These are phyloP conservation scores for Epinotia nisella DNA, from an alignment of 2,888 invertebrate genomes.

Conservation along the genomic window DNA sequence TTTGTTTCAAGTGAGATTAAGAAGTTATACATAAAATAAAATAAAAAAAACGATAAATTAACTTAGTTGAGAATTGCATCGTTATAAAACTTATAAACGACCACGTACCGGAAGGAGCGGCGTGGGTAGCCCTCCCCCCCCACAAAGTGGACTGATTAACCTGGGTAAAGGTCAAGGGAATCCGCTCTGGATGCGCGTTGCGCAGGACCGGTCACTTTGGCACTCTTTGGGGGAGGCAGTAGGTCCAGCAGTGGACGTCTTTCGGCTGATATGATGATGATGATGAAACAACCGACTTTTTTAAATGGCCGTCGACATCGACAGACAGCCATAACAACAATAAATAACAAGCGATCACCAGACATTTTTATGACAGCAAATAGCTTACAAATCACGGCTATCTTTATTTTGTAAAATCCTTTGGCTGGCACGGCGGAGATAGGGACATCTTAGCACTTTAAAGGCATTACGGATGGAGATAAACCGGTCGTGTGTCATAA, in stretches of 20 bases:
- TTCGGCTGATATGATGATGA: too few relatives aligned
- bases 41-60: too few relatives aligned
- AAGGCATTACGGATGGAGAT: slow-evolving; percentile 80
- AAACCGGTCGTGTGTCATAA: slow-evolving; percentile 67
- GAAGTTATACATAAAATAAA: neutral
- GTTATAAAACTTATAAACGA: too few relatives aligned
- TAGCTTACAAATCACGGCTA: slow-evolving; percentile 74
- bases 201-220: too few relatives aligned
- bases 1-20: neutral
- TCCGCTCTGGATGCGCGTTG: too few relatives aligned
- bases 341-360: slow-evolving; percentile 67
- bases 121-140: too few relatives aligned
- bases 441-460: slow-evolving; percentile 71
- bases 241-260: too few relatives aligned
- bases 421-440: slow-evolving; percentile 54
- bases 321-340: slow-evolving; percentile 58
- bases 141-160: too few relatives aligned
- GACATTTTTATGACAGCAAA: slow-evolving; percentile 73
- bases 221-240: too few relatives aligned
- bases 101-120: too few relatives aligned
- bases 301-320: slow-evolving; percentile 20
- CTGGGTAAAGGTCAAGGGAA: too few relatives aligned
- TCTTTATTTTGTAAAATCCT: slow-evolving; percentile 66
- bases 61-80: neutral
- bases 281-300: neutral